Base-by-base conservation (phyloP, 1,140 invertebrate species). In the Mylabris phalerata region DNA sequence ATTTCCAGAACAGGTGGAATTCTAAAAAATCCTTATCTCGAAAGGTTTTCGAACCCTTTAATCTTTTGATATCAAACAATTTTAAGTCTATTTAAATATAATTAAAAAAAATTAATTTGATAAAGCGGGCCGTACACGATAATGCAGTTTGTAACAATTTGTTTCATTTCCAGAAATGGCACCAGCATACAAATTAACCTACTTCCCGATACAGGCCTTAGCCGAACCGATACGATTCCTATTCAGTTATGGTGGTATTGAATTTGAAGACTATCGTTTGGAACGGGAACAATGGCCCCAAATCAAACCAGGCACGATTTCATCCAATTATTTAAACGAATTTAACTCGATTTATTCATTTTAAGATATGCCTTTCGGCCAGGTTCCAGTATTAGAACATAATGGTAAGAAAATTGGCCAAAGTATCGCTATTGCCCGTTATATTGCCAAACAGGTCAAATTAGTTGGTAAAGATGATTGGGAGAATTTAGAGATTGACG, bases 381-480 rank as follows among this genome's bases (percentile, higher is more conserved):
- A 89, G 72, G 73, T 90, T 43, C 90, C 89, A 0, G 76, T 89
- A 9, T 70, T 92, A 55, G 85, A 88, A 70, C 74, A 87, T 9
- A 84, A 90, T 66, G 88, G 84, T 7, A 83, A 84, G 66, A 71
- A 77, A 50, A 73, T 86, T 9, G 77, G 81, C 67, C 88, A 92
- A 72, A 84, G 84, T 55, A 71, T 80, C 42, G 83, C 89, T 32
- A 89, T 92, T 65, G 79, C 77, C 41, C 79, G 87, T 27, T 90
- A 84, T 66, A 72, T 89, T 11, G 88, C 86, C 5, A 85, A 82
- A 65, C 76, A 85, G 59, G 80, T 79, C 44, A 81, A 79, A 55
- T 69, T 91, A 48, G 77, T 76, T 56, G 87, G 87, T 1, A 78
- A 79, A 61, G 75, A 83, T 65, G 81, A 83, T 47, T 83, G 81